Evolutionary conservation across 2,797 vertebrate genomes (phyloP), one percentile per base, ranked within the genome.

Genomic region (Hydrophis major): DNA sequence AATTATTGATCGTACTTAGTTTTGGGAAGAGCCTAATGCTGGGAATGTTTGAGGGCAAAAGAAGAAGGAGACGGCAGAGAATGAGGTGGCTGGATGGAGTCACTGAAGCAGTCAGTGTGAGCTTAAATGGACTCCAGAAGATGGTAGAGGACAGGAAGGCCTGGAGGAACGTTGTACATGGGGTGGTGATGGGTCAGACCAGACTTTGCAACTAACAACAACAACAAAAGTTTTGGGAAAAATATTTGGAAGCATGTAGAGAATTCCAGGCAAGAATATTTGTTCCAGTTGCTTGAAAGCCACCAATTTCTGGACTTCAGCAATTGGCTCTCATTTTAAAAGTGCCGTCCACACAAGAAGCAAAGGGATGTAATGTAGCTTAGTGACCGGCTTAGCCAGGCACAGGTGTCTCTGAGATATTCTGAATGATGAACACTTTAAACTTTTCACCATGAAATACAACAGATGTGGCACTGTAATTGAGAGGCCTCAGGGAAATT

Each of bases 401-500:
- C 86, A 60, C 87, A 94, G 87, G 87, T 89, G 92, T 22, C 87
- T 42, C 27, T 59, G 42, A 92, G 88, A 89, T 91, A 32, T 87
- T 87, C 89, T 59, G 91, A 93, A 93, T n/a, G 74, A 47, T 60
- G 86, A 91, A 92, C 78, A 50, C 22, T n/a, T 56, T 32, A 92
- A 20, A 4, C n/a, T 90, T 93, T 94, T 94, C 57, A 92, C 47
- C 55, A 78, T 92, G 42, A 93, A 90, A 88, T 61, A 59, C 88
- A 13, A 1, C n/a, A 89, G 5, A 59, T 16, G 47, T 92, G 28
- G 25, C 87, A 12, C 0, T 57, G 74, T 28, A 90, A 74, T 66
- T 0, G 0, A 55, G 28, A 16, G n/a, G 1, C 57, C 27, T 11
- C 3, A 22, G 61, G 37, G 92, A 90, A 92, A 93, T 91, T 69